phyloP scores from a whole-genome alignment of 2,888 invertebrate species.

The Mimumesa dahlbomi region DNA sequence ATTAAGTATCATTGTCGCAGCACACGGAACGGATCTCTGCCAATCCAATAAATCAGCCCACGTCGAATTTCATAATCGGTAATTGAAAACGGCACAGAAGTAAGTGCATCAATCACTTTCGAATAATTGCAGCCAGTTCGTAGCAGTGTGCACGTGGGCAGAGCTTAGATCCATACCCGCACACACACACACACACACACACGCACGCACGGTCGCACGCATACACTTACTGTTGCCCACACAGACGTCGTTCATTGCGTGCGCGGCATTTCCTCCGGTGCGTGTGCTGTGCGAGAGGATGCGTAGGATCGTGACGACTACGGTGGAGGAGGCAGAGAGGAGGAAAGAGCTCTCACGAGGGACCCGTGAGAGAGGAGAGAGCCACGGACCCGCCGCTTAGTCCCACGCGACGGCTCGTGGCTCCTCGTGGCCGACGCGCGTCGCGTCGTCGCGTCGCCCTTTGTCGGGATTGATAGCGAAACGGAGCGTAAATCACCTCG shows the following conservation, averaged over 20 bases:
- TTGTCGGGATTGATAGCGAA: slow-evolving; percentile 58
- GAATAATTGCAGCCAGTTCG: slow-evolving; percentile 4
- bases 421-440: slow-evolving; percentile 72
- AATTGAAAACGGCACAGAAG: slow-evolving; percentile 45
- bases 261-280: slow-evolving; percentile 38
- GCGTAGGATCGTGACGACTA: neutral
- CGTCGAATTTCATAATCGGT: slow-evolving; percentile 24
- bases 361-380: slow-evolving; percentile 22
- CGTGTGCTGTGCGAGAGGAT: slow-evolving; percentile 4
- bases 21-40: too few relatives aligned
- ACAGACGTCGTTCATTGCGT: too few relatives aligned
- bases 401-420: slow-evolving; percentile 76
- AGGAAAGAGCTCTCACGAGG: neutral
- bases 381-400: slow-evolving; percentile 48
- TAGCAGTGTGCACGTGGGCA: too few relatives aligned
- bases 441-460: slow-evolving; percentile 62
- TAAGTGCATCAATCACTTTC: slow-evolving; percentile 48
- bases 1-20: too few relatives aligned
- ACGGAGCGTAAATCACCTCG: too few relatives aligned
- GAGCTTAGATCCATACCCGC: slow-evolving; percentile 19
- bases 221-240: too few relatives aligned
- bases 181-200: too few relatives aligned
- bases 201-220: too few relatives aligned
- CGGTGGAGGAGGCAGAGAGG: slow-evolving; percentile 10
- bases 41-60: too few relatives aligned